A percentile compares a stretch with the other conserved stretches of the same genome.
phyloP scores from a whole-genome alignment of 30 jellyfish, hydroid and myxozoan species.

The Chironex yamaguchii region DNA sequence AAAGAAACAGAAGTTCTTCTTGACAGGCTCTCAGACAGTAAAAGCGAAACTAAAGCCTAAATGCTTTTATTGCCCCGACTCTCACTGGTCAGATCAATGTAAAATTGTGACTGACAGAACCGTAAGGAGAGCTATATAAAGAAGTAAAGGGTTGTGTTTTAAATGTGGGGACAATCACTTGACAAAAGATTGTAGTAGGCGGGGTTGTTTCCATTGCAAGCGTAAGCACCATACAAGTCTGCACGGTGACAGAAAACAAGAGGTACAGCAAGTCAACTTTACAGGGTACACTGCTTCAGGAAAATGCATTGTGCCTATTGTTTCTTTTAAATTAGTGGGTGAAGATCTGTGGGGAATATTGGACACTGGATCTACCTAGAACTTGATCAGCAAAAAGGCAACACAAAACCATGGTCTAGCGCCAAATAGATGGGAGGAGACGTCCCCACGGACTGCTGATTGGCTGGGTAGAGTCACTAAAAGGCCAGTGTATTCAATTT shows the following conservation, averaged over 20 bases:
- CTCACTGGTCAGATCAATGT: constrained; percentile 67
- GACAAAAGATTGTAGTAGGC: constrained; percentile 20
- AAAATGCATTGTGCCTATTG: constrained; percentile 51
- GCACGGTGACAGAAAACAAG: constrained; percentile 47
- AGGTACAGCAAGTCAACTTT: not conserved
- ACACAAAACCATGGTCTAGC: not conserved
- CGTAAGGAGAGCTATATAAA: constrained; percentile 38
- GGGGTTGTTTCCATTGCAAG: constrained; percentile 61
- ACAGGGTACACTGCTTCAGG: constrained; percentile 14
- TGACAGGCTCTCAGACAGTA: no score
- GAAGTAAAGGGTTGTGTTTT: constrained; percentile 40
- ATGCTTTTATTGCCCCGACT: constrained; percentile 52
- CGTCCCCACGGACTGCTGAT: constrained; percentile 17
- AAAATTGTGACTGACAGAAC: constrained; percentile 3
- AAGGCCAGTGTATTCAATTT: no score
- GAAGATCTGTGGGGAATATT: constrained; percentile 38
- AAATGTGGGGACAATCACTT: constrained; percentile 60
- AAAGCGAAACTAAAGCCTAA: constrained; percentile 46
- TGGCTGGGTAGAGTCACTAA: not conserved
- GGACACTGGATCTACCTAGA: constrained; percentile 11
- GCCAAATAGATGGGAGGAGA: constrained; percentile 41
- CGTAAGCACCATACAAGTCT: constrained; percentile 59
- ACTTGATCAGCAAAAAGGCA: constrained; percentile 30
- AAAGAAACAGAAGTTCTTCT: no score
- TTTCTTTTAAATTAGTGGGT: constrained; percentile 20